These are phyloP conservation scores for Eurytoma adleriae DNA, from an alignment of 2,888 invertebrate species.

Conservation along the genomic window DNA sequence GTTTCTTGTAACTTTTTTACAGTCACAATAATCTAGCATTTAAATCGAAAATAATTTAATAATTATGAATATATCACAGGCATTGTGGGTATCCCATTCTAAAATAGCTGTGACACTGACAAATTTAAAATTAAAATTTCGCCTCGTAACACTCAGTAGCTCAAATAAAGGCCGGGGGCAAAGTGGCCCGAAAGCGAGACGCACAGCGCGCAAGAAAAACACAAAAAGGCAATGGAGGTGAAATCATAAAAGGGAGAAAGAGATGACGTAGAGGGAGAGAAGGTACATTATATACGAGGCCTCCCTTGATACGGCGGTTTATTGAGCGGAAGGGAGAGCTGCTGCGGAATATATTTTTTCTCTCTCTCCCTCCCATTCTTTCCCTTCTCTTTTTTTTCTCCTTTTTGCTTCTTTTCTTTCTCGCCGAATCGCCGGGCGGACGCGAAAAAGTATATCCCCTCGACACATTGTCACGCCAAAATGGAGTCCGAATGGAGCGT, in stretches of 20 bases:
- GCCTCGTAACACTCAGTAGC: neutral
- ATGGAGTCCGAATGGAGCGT: conserved; percentile 43
- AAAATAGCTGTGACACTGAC: no score
- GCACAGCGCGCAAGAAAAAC: neutral
- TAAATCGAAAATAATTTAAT: no score
- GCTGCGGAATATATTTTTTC: conserved; percentile 24
- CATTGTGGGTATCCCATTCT: no score
- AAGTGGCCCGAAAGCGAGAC: conserved; percentile 5
- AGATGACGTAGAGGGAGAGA: neutral
- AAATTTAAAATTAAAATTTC: conserved; percentile 12
- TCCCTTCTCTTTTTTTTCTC: conserved; percentile 31
- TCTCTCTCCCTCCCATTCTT: neutral
- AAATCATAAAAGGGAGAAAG: neutral
- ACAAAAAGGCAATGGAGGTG: conserved; percentile 3
- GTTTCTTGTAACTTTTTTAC: no score
- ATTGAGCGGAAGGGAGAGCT: conserved; percentile 46
- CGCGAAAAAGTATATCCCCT: conserved; percentile 20
- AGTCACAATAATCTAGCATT: no score
- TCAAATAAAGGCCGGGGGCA: neutral
- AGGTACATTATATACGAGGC: conserved; percentile 3
- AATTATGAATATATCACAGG: no score
- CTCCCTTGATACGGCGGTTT: conserved; percentile 36
- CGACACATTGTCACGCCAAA: conserved; percentile 45
- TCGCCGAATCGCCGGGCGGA: conserved; percentile 7
- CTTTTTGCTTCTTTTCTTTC: conserved; percentile 24